Percentiles rank a stretch among this genome's conserved stretches.
Evolutionary conservation across 2,113 vertebrate genomes (phyloP).

Genomic region (Campylomormyrus numenius): DNA sequence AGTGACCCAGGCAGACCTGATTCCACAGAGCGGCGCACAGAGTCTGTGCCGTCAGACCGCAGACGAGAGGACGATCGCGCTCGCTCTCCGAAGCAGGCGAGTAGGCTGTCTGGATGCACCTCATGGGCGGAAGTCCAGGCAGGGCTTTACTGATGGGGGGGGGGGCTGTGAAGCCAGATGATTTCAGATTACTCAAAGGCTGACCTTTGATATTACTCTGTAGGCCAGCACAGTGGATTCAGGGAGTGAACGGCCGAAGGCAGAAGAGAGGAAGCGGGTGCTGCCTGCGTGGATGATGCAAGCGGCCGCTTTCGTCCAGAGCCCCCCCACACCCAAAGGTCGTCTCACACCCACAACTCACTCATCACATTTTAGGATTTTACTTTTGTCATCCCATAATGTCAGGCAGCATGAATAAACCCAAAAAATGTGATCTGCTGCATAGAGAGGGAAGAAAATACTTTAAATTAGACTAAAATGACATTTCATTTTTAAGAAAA

Average conservation of each 20-base stretch:
- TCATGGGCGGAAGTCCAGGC: background rate
- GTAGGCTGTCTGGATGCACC: background rate
- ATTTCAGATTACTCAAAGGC: background rate
- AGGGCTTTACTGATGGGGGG: background rate
- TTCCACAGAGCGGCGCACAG: background rate
- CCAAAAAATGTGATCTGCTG: background rate
- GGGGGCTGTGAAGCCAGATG: background rate
- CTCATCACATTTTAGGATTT: background rate
- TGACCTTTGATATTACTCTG: background rate
- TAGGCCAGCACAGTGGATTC: background rate
- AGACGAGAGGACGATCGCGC: background rate
- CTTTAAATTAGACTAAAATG: background rate
- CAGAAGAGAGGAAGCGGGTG: constrained; percentile 56
- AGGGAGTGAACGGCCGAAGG: background rate
- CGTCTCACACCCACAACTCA: constrained; percentile 7
- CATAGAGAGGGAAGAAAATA: background rate
- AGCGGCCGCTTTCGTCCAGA: constrained; percentile 29
- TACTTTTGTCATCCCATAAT: background rate
- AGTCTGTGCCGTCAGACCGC: background rate
- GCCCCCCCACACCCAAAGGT: constrained; percentile 36
- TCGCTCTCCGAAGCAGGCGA: background rate
- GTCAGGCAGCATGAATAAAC: background rate
- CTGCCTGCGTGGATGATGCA: constrained; percentile 83
- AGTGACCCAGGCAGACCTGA: background rate
- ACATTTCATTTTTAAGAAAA: background rate